Percentiles rank a stretch among this genome's conserved stretches.
These are phyloP conservation scores for Tipula lateralis DNA, from an alignment of 2,888 invertebrate species.

Conservation along the genomic window DNA sequence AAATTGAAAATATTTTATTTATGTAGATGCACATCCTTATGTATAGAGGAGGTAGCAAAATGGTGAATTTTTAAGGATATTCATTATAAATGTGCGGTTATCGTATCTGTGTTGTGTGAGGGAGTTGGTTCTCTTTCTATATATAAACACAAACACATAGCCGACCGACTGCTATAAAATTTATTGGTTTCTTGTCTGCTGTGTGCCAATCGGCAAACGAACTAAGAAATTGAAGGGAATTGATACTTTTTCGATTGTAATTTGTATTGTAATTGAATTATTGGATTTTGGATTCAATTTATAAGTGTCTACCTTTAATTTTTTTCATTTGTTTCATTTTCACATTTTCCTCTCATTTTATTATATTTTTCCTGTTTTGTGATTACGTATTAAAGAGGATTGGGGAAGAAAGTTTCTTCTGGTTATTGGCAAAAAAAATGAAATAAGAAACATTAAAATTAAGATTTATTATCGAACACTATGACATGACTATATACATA, in stretches of 20 bases:
- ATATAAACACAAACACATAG: too few relatives aligned
- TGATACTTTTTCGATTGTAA: neutral
- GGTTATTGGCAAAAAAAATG: neutral
- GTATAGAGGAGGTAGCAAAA: neutral
- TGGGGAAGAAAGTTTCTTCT: neutral
- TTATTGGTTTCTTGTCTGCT: neutral
- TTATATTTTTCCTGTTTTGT: neutral
- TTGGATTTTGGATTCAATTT: neutral
- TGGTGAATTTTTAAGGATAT: neutral
- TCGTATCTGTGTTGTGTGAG: neutral
- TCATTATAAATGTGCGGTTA: neutral
- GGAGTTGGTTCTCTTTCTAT: neutral
- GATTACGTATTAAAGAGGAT: neutral
- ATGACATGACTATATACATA: neutral
- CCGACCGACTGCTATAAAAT: neutral
- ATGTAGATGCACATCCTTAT: neutral
- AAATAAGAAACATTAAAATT: neutral
- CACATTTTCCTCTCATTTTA: neutral
- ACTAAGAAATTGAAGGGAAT: neutral
- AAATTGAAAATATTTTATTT: conserved; percentile 11
- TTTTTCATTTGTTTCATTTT: conserved; percentile 9
- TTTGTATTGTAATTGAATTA: conserved; percentile 1
- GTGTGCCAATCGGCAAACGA: neutral
- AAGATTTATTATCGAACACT: neutral
- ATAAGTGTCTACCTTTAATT: neutral